Percentiles rank a stretch among this genome's conserved stretches.
Conservation (phyloP, 2,888 invertebrate genomes). For the Lacanobia wlatinum region DNA sequence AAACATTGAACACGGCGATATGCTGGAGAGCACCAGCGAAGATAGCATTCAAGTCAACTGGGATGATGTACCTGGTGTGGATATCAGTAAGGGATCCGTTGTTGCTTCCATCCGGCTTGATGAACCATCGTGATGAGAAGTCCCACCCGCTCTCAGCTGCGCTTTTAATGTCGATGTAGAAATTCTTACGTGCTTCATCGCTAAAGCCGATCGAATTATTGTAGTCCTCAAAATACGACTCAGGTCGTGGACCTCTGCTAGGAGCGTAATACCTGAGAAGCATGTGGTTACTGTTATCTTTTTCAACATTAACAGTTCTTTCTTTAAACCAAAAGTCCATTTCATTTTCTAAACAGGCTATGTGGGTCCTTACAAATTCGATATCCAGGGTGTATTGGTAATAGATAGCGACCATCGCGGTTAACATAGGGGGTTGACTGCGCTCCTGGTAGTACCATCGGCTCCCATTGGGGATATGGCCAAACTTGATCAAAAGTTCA, state of each 20-base stretch:
- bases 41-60: slow-evolving; percentile 96
- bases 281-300: slow-evolving; percentile 86
- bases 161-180: slow-evolving; percentile 93
- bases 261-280: slow-evolving; percentile 91
- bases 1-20: slow-evolving; percentile 91
- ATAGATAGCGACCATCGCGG: slow-evolving; percentile 94
- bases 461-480: slow-evolving; percentile 95
- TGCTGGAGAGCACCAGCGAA: slow-evolving; percentile 93
- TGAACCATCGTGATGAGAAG: slow-evolving; percentile 95
- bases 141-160: slow-evolving; percentile 97
- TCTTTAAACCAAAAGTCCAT: slow-evolving; percentile 92
- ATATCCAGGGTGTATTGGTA: slow-evolving; percentile 92
- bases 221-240: slow-evolving; percentile 93
- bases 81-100: slow-evolving; percentile 92
- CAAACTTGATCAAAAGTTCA: slow-evolving; percentile 92
- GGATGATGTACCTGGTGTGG: slow-evolving; percentile 93
- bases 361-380: slow-evolving; percentile 91
- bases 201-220: slow-evolving; percentile 86
- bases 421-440: slow-evolving; percentile 93
- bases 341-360: slow-evolving; percentile 91
- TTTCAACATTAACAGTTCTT: slow-evolving; percentile 87
- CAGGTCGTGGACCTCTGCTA: slow-evolving; percentile 93
- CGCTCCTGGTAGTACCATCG: slow-evolving; percentile 94
- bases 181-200: slow-evolving; percentile 84
- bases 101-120: slow-evolving; percentile 89